These are phyloP conservation scores for Heliconius ethilla DNA, from an alignment of 2,888 invertebrate genomes.

Conservation along the genomic window DNA sequence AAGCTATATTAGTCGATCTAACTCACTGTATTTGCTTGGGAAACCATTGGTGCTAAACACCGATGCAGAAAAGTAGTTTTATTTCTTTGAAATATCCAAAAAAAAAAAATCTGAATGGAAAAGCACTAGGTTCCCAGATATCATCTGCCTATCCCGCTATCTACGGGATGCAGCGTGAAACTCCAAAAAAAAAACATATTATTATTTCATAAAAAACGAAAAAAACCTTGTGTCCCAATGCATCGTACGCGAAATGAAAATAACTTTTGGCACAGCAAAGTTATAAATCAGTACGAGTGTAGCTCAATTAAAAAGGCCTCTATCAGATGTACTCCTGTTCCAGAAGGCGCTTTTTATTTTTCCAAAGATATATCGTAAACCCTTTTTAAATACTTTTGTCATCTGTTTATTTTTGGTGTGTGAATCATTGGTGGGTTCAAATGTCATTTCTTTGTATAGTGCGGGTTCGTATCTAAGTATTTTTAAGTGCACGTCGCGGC, in stretches of 20 bases:
- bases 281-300: constrained; percentile 80
- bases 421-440: constrained; percentile 37
- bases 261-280: constrained; percentile 75
- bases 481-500: not conserved
- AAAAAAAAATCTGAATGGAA: not conserved
- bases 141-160: not conserved
- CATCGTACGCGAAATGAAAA: constrained; percentile 71
- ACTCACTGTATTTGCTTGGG: not conserved
- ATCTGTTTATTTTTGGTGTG: constrained; percentile 50
- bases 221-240: constrained; percentile 44
- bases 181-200: not conserved
- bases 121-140: not conserved
- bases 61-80: no score
- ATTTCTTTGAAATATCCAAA: no score
- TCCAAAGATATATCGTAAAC: constrained; percentile 52
- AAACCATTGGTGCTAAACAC: not conserved
- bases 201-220: constrained; percentile 2
- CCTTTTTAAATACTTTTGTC: constrained; percentile 60
- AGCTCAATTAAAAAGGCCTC: constrained; percentile 77
- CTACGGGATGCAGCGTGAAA: not conserved
- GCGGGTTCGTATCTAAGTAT: not conserved
- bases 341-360: constrained; percentile 55
- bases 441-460: not conserved
- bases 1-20: not conserved
- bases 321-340: constrained; percentile 75